Evolutionary conservation across 2,888 invertebrate genomes (phyloP).

Genomic region (Acrobasis consociella): DNA sequence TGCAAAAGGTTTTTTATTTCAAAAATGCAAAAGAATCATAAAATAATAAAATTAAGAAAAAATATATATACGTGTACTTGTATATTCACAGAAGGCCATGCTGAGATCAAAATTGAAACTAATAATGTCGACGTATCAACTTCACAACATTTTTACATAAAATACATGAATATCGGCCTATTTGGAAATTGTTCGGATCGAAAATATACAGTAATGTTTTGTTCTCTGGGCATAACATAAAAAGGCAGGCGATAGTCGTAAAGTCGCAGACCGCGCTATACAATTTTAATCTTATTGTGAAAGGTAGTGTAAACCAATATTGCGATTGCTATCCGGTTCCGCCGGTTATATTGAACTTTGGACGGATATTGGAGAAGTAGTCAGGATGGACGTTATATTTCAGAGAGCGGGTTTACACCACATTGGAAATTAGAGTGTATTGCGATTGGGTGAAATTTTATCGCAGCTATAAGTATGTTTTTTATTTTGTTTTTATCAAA

Average conservation of each 20-base stretch:
- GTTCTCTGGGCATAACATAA: neutral
- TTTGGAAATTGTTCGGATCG: neutral
- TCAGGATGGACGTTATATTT: neutral
- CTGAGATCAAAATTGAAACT: too few relatives aligned
- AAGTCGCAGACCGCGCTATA: constrained; percentile 37
- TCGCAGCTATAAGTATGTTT: too few relatives aligned
- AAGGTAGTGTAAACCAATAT: constrained; percentile 32
- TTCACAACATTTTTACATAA: too few relatives aligned
- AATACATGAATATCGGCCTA: too few relatives aligned
- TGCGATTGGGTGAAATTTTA: too few relatives aligned
- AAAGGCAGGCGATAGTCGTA: constrained; percentile 32
- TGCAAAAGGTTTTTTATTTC: too few relatives aligned
- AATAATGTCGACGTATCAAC: too few relatives aligned
- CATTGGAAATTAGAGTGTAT: neutral
- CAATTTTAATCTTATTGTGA: constrained; percentile 42
- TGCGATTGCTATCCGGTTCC: constrained; percentile 31
- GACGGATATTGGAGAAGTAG: constrained; percentile 12
- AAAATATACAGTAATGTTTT: constrained; percentile 3
- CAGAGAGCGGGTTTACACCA: constrained; percentile 20
- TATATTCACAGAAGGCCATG: too few relatives aligned
- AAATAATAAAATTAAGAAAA: neutral
- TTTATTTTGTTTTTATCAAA: too few relatives aligned
- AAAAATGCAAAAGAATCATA: too few relatives aligned
- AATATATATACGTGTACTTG: too few relatives aligned
- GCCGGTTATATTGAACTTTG: constrained; percentile 17